Base-by-base conservation (phyloP, 2,888 invertebrate species). In the Teinopalpus imperialis region DNA sequence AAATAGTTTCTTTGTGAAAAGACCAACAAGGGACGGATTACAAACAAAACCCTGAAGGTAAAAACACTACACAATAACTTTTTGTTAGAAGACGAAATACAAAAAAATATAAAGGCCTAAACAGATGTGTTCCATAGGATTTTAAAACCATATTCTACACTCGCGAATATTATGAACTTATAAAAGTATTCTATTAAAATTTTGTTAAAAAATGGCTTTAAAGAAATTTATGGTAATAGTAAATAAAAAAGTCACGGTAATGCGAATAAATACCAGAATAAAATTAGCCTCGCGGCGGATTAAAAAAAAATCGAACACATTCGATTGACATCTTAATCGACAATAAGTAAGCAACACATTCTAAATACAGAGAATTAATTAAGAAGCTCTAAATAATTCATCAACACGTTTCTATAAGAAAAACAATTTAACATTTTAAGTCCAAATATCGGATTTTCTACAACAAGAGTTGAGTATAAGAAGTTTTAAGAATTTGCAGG, bases 261-360 rank as follows among this genome's bases (percentile, higher is more conserved):
- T n/a, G 5, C 3, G 30, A 30, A 37, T 26, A 10, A 30, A 44
- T 30, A 23, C 23, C 13, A 0, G 24, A 18, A 43, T 43, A 16
- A 43, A 21, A 29, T 27, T 27, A 36, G 13, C 8, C 23, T 8
- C 18, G 27, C 1, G 8, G 18, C 32, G 12, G 13, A 4, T 13
- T 18, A 43, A 16, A 21, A 14, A 8, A 31, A 18, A n/a, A 6
- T n/a, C n/a, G 20, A 39, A 20, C 18, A 8, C 12, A 13, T 23
- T 43, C 9, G 26, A 44, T 29, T 34, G 39, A 39, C 34, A 27
- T 21, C 27, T 32, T 34, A 40, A 35, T 41, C 51, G 35, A 42
- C 47, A 44, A 24, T 36, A 36, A 23, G 5, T 43, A 31, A 39
- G 42, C 30, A 37, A 31, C 21, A 35, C 35, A 9, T 29, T 35